Evolutionary conservation across 2,113 vertebrate genomes (phyloP).

Genomic region (Pagrus major): DNA sequence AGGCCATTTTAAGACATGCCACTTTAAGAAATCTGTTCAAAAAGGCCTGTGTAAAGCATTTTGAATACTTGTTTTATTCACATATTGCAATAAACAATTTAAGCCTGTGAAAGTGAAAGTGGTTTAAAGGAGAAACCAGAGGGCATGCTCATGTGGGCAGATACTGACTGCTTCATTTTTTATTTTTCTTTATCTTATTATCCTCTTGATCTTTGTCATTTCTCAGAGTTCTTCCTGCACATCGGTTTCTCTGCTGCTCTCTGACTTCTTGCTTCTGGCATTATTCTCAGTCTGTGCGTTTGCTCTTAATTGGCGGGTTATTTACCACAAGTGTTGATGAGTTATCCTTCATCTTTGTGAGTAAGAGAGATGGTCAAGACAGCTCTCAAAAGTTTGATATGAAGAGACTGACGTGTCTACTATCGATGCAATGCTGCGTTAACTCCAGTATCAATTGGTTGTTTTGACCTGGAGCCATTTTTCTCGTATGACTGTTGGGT

Average conservation of each 20-base stretch:
- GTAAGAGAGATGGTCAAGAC: constrained; percentile 27
- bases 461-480: background rate
- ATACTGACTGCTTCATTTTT: constrained; percentile 29
- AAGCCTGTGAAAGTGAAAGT: constrained; percentile 13
- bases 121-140: constrained; percentile 36
- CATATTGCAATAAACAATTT: constrained; percentile 32
- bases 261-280: constrained; percentile 50
- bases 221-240: constrained; percentile 43
- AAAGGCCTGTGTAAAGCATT: constrained; percentile 36
- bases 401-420: background rate
- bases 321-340: constrained; percentile 57
- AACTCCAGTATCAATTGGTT: background rate
- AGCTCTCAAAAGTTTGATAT: constrained; percentile 17
- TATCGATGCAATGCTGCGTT: background rate
- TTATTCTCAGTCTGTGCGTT: constrained; percentile 41
- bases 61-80: constrained; percentile 40
- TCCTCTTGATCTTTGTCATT: constrained; percentile 62
- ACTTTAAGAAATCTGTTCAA: constrained; percentile 47
- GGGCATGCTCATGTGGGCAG: constrained; percentile 32
- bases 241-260: constrained; percentile 39
- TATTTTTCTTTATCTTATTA: constrained; percentile 45
- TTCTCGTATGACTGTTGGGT: background rate
- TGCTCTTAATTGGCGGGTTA: constrained; percentile 59
- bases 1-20: constrained; percentile 50
- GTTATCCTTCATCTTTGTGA: constrained; percentile 24